A percentile compares a stretch with the other conserved stretches of the same genome.
Evolutionary conservation across 2,888 invertebrate genomes (phyloP).

Genomic region (Lumbricus terrestris): DNA sequence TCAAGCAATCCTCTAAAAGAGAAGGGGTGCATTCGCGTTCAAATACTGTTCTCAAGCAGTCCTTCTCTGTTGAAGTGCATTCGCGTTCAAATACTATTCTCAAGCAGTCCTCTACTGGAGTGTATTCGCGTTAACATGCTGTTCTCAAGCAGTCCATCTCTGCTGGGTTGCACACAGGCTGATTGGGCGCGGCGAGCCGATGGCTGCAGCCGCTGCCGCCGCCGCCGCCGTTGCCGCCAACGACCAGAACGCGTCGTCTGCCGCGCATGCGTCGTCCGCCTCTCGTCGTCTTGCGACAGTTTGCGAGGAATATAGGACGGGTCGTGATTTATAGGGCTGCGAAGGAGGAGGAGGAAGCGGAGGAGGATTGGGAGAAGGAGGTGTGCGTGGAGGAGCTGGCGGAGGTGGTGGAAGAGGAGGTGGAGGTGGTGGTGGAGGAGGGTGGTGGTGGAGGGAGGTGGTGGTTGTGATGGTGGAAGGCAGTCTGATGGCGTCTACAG

Average conservation of each 20-base stretch:
- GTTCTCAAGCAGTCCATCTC: background rate
- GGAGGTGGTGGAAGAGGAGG: background rate
- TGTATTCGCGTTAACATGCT: too few relatives aligned
- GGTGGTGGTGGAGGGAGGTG: background rate
- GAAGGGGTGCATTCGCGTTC: too few relatives aligned
- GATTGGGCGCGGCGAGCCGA: background rate
- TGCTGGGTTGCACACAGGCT: background rate
- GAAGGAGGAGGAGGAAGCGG: background rate
- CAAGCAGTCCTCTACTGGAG: too few relatives aligned
- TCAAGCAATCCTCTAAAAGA: too few relatives aligned
- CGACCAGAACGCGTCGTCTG: background rate
- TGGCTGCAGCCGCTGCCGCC: background rate
- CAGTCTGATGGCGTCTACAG: constrained; percentile 7
- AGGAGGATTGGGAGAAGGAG: background rate
- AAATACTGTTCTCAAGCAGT: too few relatives aligned
- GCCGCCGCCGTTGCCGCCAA: too few relatives aligned
- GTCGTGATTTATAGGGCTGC: background rate
- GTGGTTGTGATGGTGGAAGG: constrained; percentile 12
- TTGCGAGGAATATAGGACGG: background rate
- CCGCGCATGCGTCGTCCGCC: background rate
- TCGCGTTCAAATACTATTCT: too few relatives aligned
- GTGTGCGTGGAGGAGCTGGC: background rate
- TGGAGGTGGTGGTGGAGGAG: background rate
- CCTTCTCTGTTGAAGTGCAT: too few relatives aligned
- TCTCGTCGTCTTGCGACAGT: background rate